phyloP scores from a whole-genome alignment of 2,113 vertebrate species.

The Erythrolamprus reginae region DNA sequence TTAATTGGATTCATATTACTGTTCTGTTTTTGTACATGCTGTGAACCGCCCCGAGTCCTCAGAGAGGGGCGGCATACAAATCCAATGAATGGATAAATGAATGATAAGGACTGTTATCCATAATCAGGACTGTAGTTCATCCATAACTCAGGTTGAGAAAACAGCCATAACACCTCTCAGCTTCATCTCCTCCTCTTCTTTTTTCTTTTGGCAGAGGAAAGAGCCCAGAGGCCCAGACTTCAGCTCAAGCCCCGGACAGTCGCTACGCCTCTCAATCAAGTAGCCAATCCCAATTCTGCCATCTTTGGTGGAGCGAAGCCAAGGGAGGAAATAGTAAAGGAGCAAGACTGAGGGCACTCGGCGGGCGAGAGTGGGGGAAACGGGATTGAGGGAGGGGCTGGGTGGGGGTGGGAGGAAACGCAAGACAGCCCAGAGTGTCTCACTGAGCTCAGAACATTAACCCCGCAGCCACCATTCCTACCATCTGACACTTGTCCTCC shows the following conservation, averaged over 20 bases:
- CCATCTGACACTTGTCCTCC: conserved; percentile 70
- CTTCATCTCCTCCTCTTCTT: not conserved
- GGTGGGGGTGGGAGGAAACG: conserved; percentile 46
- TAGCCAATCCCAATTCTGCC: conserved; percentile 97
- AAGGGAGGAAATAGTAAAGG: conserved; percentile 90
- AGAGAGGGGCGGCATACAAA: no score
- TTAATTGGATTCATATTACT: no score
- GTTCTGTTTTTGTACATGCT: no score
- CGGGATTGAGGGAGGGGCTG: conserved; percentile 41
- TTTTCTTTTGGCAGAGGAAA: conserved; percentile 78
- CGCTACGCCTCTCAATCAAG: conserved; percentile 93
- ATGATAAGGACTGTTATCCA: not conserved
- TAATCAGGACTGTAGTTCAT: not conserved
- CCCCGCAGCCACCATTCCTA: conserved; percentile 75
- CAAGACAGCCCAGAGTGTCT: conserved; percentile 62
- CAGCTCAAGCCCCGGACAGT: conserved; percentile 98
- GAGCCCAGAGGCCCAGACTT: conserved; percentile 91
- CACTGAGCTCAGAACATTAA: conserved; percentile 65
- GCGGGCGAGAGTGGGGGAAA: conserved; percentile 41
- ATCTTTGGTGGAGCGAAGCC: conserved; percentile 98
- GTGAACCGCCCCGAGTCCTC: no score
- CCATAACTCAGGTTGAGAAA: not conserved
- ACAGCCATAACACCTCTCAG: not conserved
- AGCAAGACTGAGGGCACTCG: conserved; percentile 74
- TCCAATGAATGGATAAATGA: no score